A percentile compares a stretch with the other conserved stretches of the same genome.
Evolutionary conservation across 2,888 invertebrate species (phyloP).

Genomic region (Xylota segnis): DNA sequence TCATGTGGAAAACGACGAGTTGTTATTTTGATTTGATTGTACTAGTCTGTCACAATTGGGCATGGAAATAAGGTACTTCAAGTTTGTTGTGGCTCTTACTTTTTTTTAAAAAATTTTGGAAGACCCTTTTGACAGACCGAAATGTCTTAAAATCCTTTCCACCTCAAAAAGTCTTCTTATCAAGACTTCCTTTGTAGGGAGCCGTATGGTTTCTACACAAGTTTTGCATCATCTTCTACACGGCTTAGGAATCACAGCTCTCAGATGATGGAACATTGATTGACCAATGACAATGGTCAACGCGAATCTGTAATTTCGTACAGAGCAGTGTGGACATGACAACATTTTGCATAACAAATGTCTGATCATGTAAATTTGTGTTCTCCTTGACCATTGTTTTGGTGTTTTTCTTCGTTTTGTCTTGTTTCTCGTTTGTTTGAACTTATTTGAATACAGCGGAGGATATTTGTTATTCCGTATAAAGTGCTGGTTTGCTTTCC

Average conservation of each 20-base stretch:
- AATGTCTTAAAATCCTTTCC: too few relatives aligned
- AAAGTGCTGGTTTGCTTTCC: background rate
- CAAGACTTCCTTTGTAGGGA: background rate
- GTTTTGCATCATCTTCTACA: background rate
- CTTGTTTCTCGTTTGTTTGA: background rate
- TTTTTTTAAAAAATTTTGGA: too few relatives aligned
- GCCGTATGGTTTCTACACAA: background rate
- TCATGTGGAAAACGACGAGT: background rate
- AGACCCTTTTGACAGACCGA: too few relatives aligned
- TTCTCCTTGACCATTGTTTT: background rate
- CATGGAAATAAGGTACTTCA: background rate
- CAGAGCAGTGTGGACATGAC: background rate
- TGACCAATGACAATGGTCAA: conserved; percentile 15
- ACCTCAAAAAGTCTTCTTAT: too few relatives aligned
- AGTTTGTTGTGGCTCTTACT: too few relatives aligned
- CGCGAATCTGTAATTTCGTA: background rate
- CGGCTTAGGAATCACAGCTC: background rate
- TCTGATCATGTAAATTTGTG: conserved; percentile 29
- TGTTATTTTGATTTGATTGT: conserved; percentile 12
- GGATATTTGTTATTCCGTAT: background rate
- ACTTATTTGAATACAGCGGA: conserved; percentile 14
- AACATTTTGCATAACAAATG: conserved; percentile 29
- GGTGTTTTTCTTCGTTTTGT: background rate
- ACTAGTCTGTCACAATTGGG: conserved; percentile 2
- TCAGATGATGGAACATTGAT: background rate